Evolutionary conservation across 1,140 invertebrate genomes (phyloP), one percentile per base, ranked within the genome.

Genomic region (Chymomyza costata): DNA sequence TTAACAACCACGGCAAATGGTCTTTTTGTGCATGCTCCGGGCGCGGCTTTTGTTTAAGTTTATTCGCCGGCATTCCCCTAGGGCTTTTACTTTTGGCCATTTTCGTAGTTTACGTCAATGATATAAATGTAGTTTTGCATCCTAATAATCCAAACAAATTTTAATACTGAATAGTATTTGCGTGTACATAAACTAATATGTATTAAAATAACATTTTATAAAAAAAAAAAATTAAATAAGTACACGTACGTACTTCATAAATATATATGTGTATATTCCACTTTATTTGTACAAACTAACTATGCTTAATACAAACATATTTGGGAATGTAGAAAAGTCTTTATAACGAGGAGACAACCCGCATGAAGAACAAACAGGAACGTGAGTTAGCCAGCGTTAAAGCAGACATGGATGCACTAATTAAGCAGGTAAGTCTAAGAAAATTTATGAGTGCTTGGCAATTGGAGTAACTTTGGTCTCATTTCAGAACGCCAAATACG

Each of bases 271-370:
- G n/a, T n/a, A 18, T 7, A 11, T 48, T 5, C 15, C 14, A 28
- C 16, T 35, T 7, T 1, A 35, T 16, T 2, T 37, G 5, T 56
- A n/a, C 6, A 38, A 6, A 28, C 47, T 11, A 6, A 28, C 47
- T 11, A 16, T 32, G 18, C 52, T 25, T 15, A 21, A 21, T 16
- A 18, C 34, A 60, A 49, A 59, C 15, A 48, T n/a, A 39, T 35
- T 31, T 48, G 43, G 35, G 28, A 65, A 46, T 68, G 13, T 49
- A 87, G 86, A 73, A 87, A 31, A 68, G 81, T 25, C 49, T 87
- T 10, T 87, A 87, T 38, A 83, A 80, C 50, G 83, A 86, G 40
- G 87, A 88, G 65, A 63, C 86, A n/a, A 82, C 81, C 2, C 87
- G 87, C 54, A 85, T 87, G 67, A 85, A 84, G 50, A 61, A 68